Base-by-base conservation (phyloP, 2,888 invertebrate genomes). In the Nomada ruficornis region DNA sequence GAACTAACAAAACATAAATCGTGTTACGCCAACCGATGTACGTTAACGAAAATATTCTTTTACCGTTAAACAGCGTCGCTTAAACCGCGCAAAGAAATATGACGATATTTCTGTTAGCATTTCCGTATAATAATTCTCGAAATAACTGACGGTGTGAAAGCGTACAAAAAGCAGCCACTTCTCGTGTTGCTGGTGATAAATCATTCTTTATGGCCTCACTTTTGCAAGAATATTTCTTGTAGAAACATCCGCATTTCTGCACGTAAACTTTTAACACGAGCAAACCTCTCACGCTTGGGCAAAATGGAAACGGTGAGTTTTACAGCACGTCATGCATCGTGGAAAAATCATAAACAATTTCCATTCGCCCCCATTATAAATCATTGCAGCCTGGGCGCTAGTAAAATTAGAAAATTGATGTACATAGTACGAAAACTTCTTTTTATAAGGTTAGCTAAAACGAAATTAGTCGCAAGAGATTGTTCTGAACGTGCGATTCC, bases 131-230 rank as follows among this genome's bases (percentile, higher is more conserved):
- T 76, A 72, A 72, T 71, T 76, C 65, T 44, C 23, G 29, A 68
- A 80, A 82, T 80, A 71, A 76, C 75, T 26, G 70, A 59, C 63
- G 62, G 52, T 5, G 44, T 62, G 36, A 44, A 78, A 67, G 42
- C 15, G 54, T 50, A 60, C 20, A 65, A 78, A 72, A 80, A 60
- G 42, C 62, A 50, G 63, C 26, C 52, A 42, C 63, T 80, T 63
- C 68, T 55, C 63, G 20, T 20, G 67, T 54, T 75, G 52, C 67
- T 11, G 29, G 20, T 47, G 20, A 82, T 82, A 76, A 80, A 76
- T 82, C 82, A 82, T 64, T 62, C 72, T 80, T 82, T 82, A 80
- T 64, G 20, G 59, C 50, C 20, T 26, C 75, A 60, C 71, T 72
- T 79, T 68, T 72, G 71, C 23, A 60, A 47, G 63, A 72, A 76